Percentiles rank a stretch among this genome's conserved stretches.
These are phyloP conservation scores for Chaenogobius annularis DNA, from an alignment of 2,113 vertebrate genomes.

Conservation along the genomic window DNA sequence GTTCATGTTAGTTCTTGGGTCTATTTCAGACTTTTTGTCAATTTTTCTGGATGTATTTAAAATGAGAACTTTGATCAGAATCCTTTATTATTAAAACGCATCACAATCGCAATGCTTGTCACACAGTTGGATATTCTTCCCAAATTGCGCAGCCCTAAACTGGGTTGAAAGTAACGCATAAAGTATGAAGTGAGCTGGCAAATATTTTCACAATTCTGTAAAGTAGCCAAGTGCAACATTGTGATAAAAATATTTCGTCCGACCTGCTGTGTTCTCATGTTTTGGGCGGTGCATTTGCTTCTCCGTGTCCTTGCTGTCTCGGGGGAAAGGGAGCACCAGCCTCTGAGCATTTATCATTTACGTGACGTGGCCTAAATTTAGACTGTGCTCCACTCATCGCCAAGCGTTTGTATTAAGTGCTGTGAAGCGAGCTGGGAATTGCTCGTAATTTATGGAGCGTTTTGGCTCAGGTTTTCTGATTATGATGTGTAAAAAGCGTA, in stretches of 20 bases:
- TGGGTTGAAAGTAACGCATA: background rate
- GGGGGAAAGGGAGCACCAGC: slow-evolving; percentile 62
- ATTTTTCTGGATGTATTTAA: no score
- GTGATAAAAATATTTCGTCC: slow-evolving; percentile 32
- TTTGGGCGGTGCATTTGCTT: slow-evolving; percentile 38
- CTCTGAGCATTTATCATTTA: slow-evolving; percentile 74
- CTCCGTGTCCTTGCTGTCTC: slow-evolving; percentile 41
- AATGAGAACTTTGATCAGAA: no score
- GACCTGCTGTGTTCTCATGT: slow-evolving; percentile 17
- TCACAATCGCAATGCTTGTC: no score
- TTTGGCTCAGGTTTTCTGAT: slow-evolving; percentile 5
- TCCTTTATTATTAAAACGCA: no score
- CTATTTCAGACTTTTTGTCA: no score
- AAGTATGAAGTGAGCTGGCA: background rate
- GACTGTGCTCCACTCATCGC: slow-evolving; percentile 29
- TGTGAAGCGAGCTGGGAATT: slow-evolving; percentile 17
- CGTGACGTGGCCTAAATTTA: slow-evolving; percentile 65
- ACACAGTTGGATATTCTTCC: no score
- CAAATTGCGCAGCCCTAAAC: no score
- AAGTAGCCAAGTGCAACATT: slow-evolving; percentile 20
- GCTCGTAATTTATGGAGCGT: background rate
- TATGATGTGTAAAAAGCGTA: no score
- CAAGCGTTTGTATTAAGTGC: slow-evolving; percentile 31
- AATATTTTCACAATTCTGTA: background rate
- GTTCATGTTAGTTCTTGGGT: no score